Evolutionary conservation across 2,888 invertebrate genomes (phyloP), one percentile per base, ranked within the genome.

Genomic region (Mesorhabditis spiculigera): DNA sequence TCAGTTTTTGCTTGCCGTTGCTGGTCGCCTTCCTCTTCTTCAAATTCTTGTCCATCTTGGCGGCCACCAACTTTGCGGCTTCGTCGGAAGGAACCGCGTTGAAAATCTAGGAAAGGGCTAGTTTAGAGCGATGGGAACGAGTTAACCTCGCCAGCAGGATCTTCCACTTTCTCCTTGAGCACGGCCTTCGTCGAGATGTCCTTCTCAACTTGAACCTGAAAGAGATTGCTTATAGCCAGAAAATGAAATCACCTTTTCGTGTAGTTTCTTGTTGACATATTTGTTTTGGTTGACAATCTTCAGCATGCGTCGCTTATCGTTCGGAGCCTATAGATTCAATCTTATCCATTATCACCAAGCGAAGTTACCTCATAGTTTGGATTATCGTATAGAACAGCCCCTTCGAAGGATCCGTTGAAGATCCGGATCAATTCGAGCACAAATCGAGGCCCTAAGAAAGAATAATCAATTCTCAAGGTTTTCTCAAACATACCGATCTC

Each of bases 351-450:
- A 45, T 50, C 44, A 75, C 71, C 28, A 67, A 44, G 45, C 70
- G 70, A 42, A 75, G 65, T 62, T 78, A 69, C 63, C 0, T 94
- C 89, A 87, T 94, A 98, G 80, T 91, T 88, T 1, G 93, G 90
- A 89, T 98, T 98, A 86, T 94, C 93, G 93, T 95, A 98, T 69
- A 98, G 88, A 42, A 94, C 91, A 72, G 91, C 89, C 4, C 96
- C 97, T 72, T 93, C 92, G 88, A 98, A 98, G 83, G 96, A 95
- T 5, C 93, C 93, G 69, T 91, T 91, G 89, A 98, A 98, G 85
- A 98, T 92, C 88, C 94, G 93, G 0, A 97, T 93, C 87, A 92
- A 89, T 83, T 91, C 90, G 71, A 90, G 86, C 62, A 90, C 89
- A 87, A 91, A 90, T 75, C 90, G 86, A 16, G 90, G 90, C 45